Conservation (phyloP, 1,140 invertebrate genomes). For the Drosophila varians region DNA sequence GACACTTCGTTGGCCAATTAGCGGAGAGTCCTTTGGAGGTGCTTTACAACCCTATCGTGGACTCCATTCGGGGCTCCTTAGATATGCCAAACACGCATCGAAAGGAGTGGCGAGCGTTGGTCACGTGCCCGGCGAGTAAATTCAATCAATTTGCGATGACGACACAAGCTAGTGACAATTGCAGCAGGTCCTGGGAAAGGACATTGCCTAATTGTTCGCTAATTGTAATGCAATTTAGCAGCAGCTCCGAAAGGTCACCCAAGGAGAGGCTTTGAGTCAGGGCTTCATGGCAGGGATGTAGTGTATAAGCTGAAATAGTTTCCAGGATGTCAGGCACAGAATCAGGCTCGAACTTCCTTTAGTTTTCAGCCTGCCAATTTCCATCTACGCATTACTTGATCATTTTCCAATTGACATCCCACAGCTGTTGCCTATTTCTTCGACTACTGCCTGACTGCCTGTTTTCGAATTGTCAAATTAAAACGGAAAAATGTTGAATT, state of each 20-base stretch:
- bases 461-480: conserved; percentile 80
- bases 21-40: neutral
- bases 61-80: conserved; percentile 18
- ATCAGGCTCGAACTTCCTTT: conserved; percentile 1
- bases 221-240: conserved; percentile 71
- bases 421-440: conserved; percentile 59
- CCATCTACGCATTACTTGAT: conserved; percentile 65
- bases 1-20: conserved; percentile 29
- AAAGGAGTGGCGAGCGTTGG: conserved; percentile 34
- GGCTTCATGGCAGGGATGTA: neutral
- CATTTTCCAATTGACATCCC: conserved; percentile 77
- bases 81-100: conserved; percentile 59
- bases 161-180: conserved; percentile 54
- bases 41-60: conserved; percentile 21
- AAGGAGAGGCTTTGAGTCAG: neutral
- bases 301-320: neutral
- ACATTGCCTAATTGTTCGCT: conserved; percentile 62
- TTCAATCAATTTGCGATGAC: conserved; percentile 67
- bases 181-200: conserved; percentile 49
- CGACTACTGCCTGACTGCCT: conserved; percentile 18
- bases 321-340: conserved; percentile 4
- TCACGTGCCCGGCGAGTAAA: conserved; percentile 70
- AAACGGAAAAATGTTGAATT: conserved; percentile 81
- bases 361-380: conserved; percentile 49
- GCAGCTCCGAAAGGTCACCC: conserved; percentile 44